phyloP scores from a whole-genome alignment of 2,113 vertebrate genomes.

The Rhagologus leucostigma region DNA sequence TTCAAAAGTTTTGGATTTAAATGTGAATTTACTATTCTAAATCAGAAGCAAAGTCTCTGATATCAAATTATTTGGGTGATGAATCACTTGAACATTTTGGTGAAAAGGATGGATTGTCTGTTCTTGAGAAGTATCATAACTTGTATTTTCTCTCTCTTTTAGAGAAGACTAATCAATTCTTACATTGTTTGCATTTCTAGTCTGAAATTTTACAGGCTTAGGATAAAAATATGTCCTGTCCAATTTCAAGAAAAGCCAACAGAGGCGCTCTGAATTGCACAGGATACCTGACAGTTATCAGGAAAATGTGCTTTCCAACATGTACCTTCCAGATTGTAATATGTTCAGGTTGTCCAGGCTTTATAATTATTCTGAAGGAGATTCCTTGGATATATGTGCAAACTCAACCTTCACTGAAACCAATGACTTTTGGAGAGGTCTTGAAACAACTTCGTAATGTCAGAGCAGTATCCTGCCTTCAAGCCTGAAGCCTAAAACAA shows the following conservation, averaged over 20 bases:
- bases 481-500: background rate
- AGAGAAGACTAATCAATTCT: background rate
- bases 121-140: background rate
- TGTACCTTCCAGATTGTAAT: background rate
- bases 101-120: background rate
- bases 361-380: background rate
- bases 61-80: background rate
- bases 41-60: background rate
- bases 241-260: background rate
- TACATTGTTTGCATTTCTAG: background rate
- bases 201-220: background rate
- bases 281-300: background rate
- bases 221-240: background rate
- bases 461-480: rapidly evolving
- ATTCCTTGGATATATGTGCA: background rate
- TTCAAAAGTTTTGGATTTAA: background rate
- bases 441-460: background rate
- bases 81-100: background rate
- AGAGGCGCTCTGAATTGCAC: background rate
- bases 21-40: background rate
- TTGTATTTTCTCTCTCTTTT: background rate
- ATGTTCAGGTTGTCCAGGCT: background rate
- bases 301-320: background rate
- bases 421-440: background rate
- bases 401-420: background rate